phyloP scores from a whole-genome alignment of 1,140 invertebrate species.

The Vollenhovia emeryi region DNA sequence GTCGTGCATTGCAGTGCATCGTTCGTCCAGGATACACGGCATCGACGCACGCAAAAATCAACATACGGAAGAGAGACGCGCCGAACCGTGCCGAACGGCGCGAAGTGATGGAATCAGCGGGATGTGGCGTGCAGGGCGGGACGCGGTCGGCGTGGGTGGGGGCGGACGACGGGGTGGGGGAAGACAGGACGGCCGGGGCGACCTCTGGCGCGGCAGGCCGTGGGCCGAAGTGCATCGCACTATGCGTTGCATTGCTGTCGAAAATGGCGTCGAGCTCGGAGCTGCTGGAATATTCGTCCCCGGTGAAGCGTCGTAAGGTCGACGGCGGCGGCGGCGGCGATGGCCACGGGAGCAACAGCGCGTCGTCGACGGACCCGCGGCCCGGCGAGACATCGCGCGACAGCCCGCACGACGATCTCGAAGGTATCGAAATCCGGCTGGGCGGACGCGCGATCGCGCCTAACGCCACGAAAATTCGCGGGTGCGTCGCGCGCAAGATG shows the following conservation, averaged over 20 bases:
- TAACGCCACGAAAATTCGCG: constrained; percentile 67
- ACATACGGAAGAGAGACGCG: too few species aligned
- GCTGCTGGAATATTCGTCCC: constrained; percentile 84
- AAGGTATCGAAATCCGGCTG: constrained; percentile 78
- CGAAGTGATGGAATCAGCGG: background rate
- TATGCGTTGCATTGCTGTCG: constrained; percentile 80
- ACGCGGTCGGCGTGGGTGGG: too few species aligned
- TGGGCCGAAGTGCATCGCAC: constrained; percentile 46
- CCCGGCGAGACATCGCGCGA: constrained; percentile 70
- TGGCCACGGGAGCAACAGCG: constrained; percentile 70
- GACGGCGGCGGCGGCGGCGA: constrained; percentile 78
- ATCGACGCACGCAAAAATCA: too few species aligned
- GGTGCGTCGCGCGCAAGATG: constrained; percentile 75
- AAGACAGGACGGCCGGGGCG: constrained; percentile 38
- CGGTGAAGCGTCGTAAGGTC: constrained; percentile 84
- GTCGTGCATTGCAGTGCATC: background rate
- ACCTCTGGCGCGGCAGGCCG: constrained; percentile 62
- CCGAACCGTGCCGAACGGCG: background rate
- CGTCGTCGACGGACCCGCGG: constrained; percentile 76
- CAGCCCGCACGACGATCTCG: constrained; percentile 78
- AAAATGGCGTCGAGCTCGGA: constrained; percentile 86
- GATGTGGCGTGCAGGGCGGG: background rate
- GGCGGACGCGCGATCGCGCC: constrained; percentile 60
- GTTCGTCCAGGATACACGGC: too few species aligned
- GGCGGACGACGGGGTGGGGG: background rate